phyloP scores from a whole-genome alignment of 2,113 vertebrate genomes.

The Aphyosemion australe region DNA sequence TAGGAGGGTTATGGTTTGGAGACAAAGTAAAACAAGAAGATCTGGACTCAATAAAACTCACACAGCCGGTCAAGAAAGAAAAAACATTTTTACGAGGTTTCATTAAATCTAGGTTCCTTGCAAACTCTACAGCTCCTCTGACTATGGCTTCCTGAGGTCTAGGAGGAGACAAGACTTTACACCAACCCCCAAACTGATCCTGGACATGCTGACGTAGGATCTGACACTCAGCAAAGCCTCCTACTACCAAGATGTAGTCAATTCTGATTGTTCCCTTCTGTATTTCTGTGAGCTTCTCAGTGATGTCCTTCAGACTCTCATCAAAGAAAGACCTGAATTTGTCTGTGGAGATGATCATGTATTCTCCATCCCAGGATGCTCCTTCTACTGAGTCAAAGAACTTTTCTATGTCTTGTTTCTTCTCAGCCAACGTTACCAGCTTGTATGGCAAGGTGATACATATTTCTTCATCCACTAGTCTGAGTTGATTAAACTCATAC shows the following conservation, averaged over 20 bases:
- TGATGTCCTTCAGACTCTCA: slow-evolving; percentile 24
- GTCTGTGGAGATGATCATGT: slow-evolving; percentile 8
- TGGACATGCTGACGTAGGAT: slow-evolving; percentile 12
- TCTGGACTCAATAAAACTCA: too few species aligned
- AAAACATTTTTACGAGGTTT: too few species aligned
- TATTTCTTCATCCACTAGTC: slow-evolving; percentile 1
- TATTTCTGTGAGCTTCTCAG: slow-evolving; percentile 13
- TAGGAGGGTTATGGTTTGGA: too few species aligned
- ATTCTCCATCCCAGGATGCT: slow-evolving; percentile 14
- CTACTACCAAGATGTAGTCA: slow-evolving; percentile 37
- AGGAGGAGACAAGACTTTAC: not conserved
- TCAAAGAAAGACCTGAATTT: slow-evolving; percentile 32
- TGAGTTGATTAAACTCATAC: slow-evolving; percentile 13
- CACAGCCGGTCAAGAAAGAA: too few species aligned
- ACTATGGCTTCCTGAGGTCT: not conserved
- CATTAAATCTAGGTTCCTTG: not conserved
- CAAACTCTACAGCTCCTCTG: not conserved
- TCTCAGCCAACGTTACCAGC: slow-evolving; percentile 1
- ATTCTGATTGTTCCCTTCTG: slow-evolving; percentile 9
- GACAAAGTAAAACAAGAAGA: too few species aligned
- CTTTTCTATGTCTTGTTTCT: not conserved
- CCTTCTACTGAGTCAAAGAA: slow-evolving; percentile 15
- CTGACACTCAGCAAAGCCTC: slow-evolving; percentile 34
- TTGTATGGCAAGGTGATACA: not conserved
- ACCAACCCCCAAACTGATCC: slow-evolving; percentile 4